Evolutionary conservation across 2,888 invertebrate genomes (phyloP).

Genomic region (Polydrusus cervinus): DNA sequence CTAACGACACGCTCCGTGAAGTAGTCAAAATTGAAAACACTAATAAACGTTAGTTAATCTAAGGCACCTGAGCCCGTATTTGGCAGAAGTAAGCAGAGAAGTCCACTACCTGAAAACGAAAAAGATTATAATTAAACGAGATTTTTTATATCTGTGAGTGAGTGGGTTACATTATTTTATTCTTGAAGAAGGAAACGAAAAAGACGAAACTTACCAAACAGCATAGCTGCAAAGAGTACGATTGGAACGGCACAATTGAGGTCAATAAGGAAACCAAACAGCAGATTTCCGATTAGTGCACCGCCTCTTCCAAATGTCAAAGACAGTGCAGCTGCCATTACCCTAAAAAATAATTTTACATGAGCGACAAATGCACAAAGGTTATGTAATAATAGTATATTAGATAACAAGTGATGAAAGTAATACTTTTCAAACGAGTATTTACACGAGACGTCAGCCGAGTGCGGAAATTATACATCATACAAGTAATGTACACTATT

Average conservation of each 20-base stretch:
- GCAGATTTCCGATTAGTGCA: constrained; percentile 83
- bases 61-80: constrained; percentile 83
- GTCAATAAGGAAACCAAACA: constrained; percentile 87
- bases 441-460: too few relatives aligned
- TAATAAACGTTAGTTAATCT: constrained; percentile 70
- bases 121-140: constrained; percentile 13
- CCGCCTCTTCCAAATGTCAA: constrained; percentile 86
- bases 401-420: too few relatives aligned
- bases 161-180: too few relatives aligned
- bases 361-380: too few relatives aligned
- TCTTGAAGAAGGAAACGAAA: too few relatives aligned
- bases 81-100: constrained; percentile 84
- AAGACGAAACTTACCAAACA: constrained; percentile 77
- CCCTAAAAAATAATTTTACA: too few relatives aligned
- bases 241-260: constrained; percentile 85
- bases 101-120: constrained; percentile 78
- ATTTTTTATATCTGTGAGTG: too few relatives aligned
- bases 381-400: too few relatives aligned
- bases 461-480: too few relatives aligned
- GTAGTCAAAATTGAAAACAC: not conserved
- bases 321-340: constrained; percentile 87
- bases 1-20: not conserved
- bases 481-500: too few relatives aligned
- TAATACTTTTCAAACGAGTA: too few relatives aligned
- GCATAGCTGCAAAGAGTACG: constrained; percentile 81